These are phyloP conservation scores for Acanthacorydalis orientalis DNA, from an alignment of 2,888 invertebrate genomes.

Conservation along the genomic window DNA sequence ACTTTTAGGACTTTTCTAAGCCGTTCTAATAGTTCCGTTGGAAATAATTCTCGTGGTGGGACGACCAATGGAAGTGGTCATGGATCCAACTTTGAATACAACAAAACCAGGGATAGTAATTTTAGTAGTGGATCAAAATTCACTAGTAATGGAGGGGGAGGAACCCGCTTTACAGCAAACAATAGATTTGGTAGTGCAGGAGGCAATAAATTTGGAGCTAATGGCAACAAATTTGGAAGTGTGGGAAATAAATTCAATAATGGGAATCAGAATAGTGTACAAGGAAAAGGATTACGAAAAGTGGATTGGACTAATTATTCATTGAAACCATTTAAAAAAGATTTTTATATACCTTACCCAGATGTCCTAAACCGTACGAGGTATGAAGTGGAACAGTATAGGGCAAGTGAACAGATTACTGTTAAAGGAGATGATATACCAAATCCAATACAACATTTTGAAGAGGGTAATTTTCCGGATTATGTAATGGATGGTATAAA, in stretches of 20 bases:
- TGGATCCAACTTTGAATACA: not conserved
- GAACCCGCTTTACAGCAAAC: not conserved
- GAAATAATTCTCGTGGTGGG: too few relatives aligned
- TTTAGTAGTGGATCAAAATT: not conserved
- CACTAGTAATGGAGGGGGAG: not conserved
- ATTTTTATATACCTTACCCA: slow-evolving; percentile 63
- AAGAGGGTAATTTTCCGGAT: slow-evolving; percentile 66
- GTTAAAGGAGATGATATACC: slow-evolving; percentile 53
- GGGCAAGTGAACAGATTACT: slow-evolving; percentile 46
- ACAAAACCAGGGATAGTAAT: not conserved
- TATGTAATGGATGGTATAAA: slow-evolving; percentile 57
- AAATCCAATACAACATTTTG: slow-evolving; percentile 62
- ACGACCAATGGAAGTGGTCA: not conserved
- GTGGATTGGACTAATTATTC: slow-evolving; percentile 64
- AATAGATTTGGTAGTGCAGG: not conserved
- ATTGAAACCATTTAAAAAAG: slow-evolving; percentile 66
- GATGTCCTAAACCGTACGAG: slow-evolving; percentile 44
- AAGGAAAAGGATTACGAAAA: slow-evolving; percentile 35
- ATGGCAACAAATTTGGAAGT: not conserved
- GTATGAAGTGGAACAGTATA: slow-evolving; percentile 47
- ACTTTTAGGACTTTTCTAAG: too few relatives aligned
- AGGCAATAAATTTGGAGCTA: not conserved
- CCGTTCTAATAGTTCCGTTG: too few relatives aligned
- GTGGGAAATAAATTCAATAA: not conserved
- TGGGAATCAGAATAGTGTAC: not conserved